These are phyloP conservation scores for Telmatochromis bifrenatus DNA, from an alignment of 2,113 vertebrate species.

Conservation along the genomic window DNA sequence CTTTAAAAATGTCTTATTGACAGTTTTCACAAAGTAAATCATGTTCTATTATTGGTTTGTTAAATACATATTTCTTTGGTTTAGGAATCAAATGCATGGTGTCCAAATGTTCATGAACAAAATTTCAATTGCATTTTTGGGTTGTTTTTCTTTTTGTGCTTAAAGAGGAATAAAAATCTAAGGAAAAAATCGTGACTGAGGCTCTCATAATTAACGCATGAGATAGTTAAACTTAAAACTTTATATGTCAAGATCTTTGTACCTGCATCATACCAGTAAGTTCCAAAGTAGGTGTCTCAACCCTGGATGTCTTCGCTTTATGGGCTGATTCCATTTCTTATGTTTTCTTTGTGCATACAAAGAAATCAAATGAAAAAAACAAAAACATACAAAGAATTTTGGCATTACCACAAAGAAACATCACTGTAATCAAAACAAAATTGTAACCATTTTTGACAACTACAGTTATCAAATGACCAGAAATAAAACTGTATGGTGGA, in stretches of 20 bases:
- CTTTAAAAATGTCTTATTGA: not conserved
- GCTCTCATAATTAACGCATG: not conserved
- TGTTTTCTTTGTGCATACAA: not conserved
- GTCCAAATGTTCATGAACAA: not conserved
- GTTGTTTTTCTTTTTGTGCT: not conserved
- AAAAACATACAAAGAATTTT: not conserved
- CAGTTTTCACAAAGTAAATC: not conserved
- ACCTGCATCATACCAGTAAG: constrained; percentile 67
- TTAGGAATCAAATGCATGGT: not conserved
- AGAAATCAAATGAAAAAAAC: not conserved
- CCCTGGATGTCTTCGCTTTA: not conserved
- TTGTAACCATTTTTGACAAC: not conserved
- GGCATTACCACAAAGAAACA: not conserved
- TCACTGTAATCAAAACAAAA: not conserved
- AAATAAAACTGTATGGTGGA: not conserved
- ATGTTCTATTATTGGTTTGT: not conserved
- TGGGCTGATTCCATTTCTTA: constrained; percentile 23
- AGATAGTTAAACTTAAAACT: not conserved
- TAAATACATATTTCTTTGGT: not conserved
- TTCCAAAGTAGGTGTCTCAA: constrained; percentile 18
- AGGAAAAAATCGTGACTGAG: not conserved
- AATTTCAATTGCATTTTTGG: not conserved
- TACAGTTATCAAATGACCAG: not conserved
- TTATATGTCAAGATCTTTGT: not conserved
- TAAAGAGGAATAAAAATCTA: not conserved